Percentiles rank a stretch among this genome's conserved stretches.
Evolutionary conservation across 2,113 vertebrate genomes (phyloP).

Genomic region (Hemichromis elongatus): DNA sequence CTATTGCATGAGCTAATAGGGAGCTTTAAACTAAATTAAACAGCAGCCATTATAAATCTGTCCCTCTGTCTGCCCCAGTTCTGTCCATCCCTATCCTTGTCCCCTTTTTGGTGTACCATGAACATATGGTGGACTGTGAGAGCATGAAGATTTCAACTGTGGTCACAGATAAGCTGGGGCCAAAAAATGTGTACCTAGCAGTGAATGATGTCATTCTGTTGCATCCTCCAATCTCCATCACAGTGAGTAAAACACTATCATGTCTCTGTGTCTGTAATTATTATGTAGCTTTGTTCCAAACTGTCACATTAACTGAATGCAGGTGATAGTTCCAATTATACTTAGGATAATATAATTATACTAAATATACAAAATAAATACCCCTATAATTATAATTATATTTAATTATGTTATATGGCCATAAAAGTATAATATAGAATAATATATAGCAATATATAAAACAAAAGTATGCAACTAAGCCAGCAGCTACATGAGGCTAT

Average conservation of each 20-base stretch:
- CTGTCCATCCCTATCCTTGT: conserved; percentile 73
- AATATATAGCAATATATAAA: neutral
- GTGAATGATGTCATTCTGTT: conserved; percentile 69
- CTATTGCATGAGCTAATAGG: no score
- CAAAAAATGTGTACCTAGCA: conserved; percentile 47
- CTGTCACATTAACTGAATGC: neutral
- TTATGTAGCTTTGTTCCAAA: neutral
- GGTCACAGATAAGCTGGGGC: conserved; percentile 37
- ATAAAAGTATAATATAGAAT: neutral
- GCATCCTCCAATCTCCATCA: conserved; percentile 58
- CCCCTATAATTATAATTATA: neutral
- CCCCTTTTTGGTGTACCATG: conserved; percentile 74
- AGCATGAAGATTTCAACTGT: conserved; percentile 75
- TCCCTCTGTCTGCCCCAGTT: conserved; percentile 59
- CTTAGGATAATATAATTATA: neutral
- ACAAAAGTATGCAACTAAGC: neutral
- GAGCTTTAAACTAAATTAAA: no score
- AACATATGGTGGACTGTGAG: conserved; percentile 53
- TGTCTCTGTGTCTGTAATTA: neutral
- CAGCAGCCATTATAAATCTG: neutral
- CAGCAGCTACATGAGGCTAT: neutral
- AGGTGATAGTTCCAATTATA: neutral
- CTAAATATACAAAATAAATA: no score
- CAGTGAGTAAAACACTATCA: conserved; percentile 51
- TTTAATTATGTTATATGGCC: neutral